phyloP scores from a whole-genome alignment of 2,797 vertebrate species.

The Schizothorax lantsangensis region DNA sequence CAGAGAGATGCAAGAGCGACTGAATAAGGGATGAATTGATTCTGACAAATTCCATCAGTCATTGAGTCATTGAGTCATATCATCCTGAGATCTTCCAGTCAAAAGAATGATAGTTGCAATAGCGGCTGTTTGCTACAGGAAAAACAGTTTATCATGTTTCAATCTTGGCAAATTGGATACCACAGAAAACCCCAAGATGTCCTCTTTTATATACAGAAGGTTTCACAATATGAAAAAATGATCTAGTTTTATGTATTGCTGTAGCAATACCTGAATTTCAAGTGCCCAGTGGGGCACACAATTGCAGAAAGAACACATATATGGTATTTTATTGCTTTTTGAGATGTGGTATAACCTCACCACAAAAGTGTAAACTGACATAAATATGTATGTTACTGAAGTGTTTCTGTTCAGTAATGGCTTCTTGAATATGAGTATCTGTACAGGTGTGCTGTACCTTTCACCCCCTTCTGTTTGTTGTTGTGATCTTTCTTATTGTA shows the following conservation, averaged over 20 bases:
- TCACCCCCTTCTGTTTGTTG: neutral
- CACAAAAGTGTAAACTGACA: conserved; percentile 25
- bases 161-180: conserved; percentile 1
- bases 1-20: neutral
- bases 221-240: conserved; percentile 2
- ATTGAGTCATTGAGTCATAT: neutral
- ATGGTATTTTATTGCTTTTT: conserved; percentile 19
- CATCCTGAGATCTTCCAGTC: conserved; percentile 13
- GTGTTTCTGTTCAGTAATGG: neutral
- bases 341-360: neutral
- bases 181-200: conserved; percentile 6
- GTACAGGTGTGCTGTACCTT: neutral
- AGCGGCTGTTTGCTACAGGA: neutral
- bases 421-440: conserved; percentile 3
- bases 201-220: conserved; percentile 9
- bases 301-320: conserved; percentile 1
- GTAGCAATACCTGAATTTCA: neutral
- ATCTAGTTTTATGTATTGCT: neutral
- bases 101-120: neutral
- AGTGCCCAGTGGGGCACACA: neutral
- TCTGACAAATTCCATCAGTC: conserved; percentile 6
- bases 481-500: conserved; percentile 11
- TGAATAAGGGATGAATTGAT: neutral
- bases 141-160: conserved; percentile 1
- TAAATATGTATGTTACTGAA: conserved; percentile 29